Conservation (phyloP, 2,888 invertebrate species). For the Eurois occulta region DNA sequence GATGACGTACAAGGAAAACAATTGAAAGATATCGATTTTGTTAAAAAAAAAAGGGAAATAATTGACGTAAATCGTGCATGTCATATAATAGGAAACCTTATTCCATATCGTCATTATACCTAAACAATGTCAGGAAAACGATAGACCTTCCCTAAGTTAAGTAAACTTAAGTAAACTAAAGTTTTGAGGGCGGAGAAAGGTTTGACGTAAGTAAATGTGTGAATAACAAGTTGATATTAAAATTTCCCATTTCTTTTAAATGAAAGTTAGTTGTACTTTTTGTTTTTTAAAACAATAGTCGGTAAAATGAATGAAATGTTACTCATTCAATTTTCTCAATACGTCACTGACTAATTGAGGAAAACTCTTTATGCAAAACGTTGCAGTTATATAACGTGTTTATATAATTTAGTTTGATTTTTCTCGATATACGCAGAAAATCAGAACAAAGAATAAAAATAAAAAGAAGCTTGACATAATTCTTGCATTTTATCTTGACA, state of each 20-base stretch:
- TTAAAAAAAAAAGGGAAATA: not conserved
- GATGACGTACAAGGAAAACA: not conserved
- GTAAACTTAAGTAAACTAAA: not conserved
- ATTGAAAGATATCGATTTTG: not conserved
- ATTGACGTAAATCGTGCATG: constrained; percentile 19
- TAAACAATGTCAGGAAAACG: constrained; percentile 31
- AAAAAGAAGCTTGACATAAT: not conserved
- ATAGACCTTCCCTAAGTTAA: not conserved
- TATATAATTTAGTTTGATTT: not conserved
- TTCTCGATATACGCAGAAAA: not conserved
- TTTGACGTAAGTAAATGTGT: constrained; percentile 9
- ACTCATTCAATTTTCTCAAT: not conserved
- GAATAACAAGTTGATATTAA: not conserved
- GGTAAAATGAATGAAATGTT: constrained; percentile 3
- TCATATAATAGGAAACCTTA: not conserved
- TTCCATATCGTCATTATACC: constrained; percentile 1
- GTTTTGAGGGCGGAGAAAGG: constrained; percentile 24
- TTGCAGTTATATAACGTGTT: not conserved
- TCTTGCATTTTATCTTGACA: not conserved
- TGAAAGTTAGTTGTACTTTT: not conserved
- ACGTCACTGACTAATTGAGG: not conserved
- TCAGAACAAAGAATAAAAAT: not conserved
- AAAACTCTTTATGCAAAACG: not conserved
- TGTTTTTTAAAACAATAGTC: constrained; percentile 12
- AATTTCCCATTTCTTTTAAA: constrained; percentile 34